Conservation (phyloP, 1,140 invertebrate species). For the Tetramorium simillimum region DNA sequence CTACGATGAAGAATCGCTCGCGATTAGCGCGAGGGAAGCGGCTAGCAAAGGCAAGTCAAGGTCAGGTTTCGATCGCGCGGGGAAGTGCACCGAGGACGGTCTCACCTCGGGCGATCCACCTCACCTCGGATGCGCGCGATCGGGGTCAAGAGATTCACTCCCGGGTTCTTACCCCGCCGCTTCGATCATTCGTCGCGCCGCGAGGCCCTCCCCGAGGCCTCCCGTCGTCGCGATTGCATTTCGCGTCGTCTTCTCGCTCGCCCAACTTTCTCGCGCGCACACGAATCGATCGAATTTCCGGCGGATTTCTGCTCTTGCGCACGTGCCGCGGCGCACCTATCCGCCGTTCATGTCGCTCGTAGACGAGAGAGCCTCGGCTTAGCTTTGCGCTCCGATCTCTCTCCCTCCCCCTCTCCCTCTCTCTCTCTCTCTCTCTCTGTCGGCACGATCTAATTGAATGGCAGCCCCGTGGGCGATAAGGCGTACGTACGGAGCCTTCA, state of each 20-base stretch:
- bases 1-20: background rate
- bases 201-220: background rate
- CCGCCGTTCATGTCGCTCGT: constrained; percentile 58
- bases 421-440: background rate
- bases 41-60: constrained; percentile 55
- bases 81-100: constrained; percentile 49
- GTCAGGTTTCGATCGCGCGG: constrained; percentile 71
- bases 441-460: constrained; percentile 29
- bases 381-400: constrained; percentile 52
- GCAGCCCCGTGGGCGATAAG: constrained; percentile 20
- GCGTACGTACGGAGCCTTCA: constrained; percentile 36
- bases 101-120: constrained; percentile 8
- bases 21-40: background rate
- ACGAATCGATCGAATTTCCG: constrained; percentile 77
- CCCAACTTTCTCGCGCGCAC: constrained; percentile 65
- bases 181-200: constrained; percentile 54
- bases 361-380: constrained; percentile 32
- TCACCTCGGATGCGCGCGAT: constrained; percentile 7
- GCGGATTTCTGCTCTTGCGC: constrained; percentile 68
- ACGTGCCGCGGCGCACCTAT: constrained; percentile 76
- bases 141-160: constrained; percentile 71
- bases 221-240: constrained; percentile 40
- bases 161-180: constrained; percentile 28
- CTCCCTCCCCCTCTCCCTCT: too few relatives aligned
- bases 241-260: constrained; percentile 57